Conservation (phyloP, 2,888 invertebrate genomes). For the Brenthis ino region DNA sequence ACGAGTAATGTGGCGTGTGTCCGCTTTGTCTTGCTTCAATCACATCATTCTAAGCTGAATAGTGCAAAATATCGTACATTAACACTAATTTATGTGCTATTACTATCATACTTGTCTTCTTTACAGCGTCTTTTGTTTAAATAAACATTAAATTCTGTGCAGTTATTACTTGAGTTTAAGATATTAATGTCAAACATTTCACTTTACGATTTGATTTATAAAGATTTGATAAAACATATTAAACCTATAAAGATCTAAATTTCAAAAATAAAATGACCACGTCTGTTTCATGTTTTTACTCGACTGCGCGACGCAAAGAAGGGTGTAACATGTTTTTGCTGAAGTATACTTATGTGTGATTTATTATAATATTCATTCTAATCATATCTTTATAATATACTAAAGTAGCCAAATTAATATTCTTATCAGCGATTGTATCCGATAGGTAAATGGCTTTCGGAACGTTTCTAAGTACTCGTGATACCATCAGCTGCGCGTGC, state of each 20-base stretch:
- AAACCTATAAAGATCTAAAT: not conserved
- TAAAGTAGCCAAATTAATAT: slow-evolving; percentile 76
- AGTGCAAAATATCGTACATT: slow-evolving; percentile 21
- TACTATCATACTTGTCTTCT: slow-evolving; percentile 19
- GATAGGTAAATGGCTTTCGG: slow-evolving; percentile 80
- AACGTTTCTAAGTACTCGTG: slow-evolving; percentile 70
- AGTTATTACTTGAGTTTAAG: slow-evolving; percentile 9
- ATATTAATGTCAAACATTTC: slow-evolving; percentile 16
- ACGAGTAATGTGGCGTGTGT: slow-evolving; percentile 3
- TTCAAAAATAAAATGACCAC: too few species aligned
- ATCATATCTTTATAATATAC: slow-evolving; percentile 44
- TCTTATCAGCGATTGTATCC: slow-evolving; percentile 68
- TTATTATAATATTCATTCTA: slow-evolving; percentile 1
- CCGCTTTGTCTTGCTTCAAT: slow-evolving; percentile 31
- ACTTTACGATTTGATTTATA: not conserved
- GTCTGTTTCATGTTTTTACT: too few species aligned
- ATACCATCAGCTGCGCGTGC: slow-evolving; percentile 68
- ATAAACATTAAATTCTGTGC: slow-evolving; percentile 8
- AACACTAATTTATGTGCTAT: slow-evolving; percentile 31
- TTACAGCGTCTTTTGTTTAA: slow-evolving; percentile 21
- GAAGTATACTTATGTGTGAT: not conserved
- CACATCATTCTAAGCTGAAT: slow-evolving; percentile 31
- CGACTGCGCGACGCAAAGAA: too few species aligned
- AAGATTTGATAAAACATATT: not conserved
- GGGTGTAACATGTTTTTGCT: too few species aligned